A percentile compares a stretch with the other conserved stretches of the same genome.
phyloP scores from a whole-genome alignment of 2,797 vertebrate species.

The Tympanoctomys barrerae region DNA sequence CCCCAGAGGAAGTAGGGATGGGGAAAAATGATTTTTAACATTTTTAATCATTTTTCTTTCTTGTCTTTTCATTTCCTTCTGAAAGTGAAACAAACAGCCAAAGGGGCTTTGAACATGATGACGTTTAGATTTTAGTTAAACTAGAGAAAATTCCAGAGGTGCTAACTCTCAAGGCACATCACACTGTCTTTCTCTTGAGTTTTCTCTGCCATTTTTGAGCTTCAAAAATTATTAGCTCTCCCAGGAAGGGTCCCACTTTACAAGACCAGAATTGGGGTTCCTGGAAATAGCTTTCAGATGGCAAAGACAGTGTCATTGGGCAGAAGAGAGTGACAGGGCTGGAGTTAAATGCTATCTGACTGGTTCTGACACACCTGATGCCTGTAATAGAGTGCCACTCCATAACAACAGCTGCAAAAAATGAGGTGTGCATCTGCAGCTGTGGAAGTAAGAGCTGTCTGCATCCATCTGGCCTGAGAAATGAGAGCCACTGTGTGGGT shows the following conservation, averaged over 20 bases:
- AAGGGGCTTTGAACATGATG: not conserved
- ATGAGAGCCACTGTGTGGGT: not conserved
- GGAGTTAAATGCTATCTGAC: conserved; percentile 3
- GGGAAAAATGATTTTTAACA: not conserved
- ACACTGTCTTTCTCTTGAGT: accelerated
- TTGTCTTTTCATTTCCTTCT: not conserved
- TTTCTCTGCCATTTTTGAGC: not conserved
- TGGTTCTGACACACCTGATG: not conserved
- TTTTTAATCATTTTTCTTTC: not conserved
- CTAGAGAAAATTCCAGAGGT: not conserved
- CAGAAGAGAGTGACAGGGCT: not conserved
- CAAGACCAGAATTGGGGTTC: conserved; percentile 6
- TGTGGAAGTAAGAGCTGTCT: not conserved
- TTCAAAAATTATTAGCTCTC: not conserved
- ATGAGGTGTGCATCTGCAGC: not conserved
- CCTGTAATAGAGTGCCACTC: accelerated
- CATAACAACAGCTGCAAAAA: conserved; percentile 34
- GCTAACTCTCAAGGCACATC: not conserved
- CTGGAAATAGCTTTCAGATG: conserved; percentile 66
- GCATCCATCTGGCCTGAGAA: conserved; percentile 53
- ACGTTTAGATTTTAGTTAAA: conserved; percentile 58
- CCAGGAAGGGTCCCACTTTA: conserved; percentile 11
- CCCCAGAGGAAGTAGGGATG: not conserved
- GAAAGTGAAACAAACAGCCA: accelerated
- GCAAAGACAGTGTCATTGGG: not conserved